Conservation (phyloP, 2,797 vertebrate genomes). For the Gymnothorax reevesii region DNA sequence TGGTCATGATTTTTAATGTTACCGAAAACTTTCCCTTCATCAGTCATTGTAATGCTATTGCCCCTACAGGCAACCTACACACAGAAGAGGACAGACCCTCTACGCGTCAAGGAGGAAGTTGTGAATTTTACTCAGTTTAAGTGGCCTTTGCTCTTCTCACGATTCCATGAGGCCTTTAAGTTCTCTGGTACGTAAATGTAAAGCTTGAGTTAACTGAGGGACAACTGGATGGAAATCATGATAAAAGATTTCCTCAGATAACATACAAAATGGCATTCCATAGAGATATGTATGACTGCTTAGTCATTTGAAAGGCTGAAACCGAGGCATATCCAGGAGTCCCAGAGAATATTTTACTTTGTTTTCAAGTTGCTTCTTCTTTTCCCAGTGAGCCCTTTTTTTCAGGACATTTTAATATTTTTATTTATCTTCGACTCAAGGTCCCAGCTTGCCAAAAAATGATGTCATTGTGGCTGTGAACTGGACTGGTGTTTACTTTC, state of each 20-base stretch:
- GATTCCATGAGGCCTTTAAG: constrained; percentile 97
- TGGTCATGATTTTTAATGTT: constrained; percentile 10
- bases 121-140: constrained; percentile 96
- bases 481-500: constrained; percentile 96
- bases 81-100: constrained; percentile 87
- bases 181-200: constrained; percentile 82
- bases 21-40: neutral
- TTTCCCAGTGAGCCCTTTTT: neutral
- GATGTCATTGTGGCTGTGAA: constrained; percentile 96
- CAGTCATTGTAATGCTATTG: neutral
- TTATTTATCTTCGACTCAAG: constrained; percentile 57
- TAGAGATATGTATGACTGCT: neutral
- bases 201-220: neutral
- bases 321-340: neutral
- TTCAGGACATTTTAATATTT: neutral
- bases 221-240: neutral
- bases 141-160: constrained; percentile 96
- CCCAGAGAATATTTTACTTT: neutral
- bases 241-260: neutral
- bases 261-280: neutral
- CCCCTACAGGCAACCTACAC: constrained; percentile 85
- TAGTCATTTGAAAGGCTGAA: neutral
- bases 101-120: constrained; percentile 94
- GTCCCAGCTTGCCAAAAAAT: constrained; percentile 91
- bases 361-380: neutral